phyloP scores from a whole-genome alignment of 30 jellyfish, hydroid and myxozoan species.

The Cassiopea andromeda region DNA sequence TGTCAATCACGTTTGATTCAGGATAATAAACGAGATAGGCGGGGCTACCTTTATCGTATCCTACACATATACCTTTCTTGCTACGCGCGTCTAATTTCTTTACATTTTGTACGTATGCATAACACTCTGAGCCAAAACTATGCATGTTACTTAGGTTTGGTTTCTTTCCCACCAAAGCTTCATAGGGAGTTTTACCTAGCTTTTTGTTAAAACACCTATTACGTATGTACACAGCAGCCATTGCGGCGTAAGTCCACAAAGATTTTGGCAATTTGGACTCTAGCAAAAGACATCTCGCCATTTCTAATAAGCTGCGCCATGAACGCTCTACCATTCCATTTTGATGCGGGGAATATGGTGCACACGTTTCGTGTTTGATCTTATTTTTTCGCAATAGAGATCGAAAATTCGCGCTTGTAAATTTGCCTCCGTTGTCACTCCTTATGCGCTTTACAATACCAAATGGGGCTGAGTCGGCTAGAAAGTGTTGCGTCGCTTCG shows the following conservation, averaged over 20 bases:
- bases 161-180: slow-evolving; percentile 55
- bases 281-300: slow-evolving; percentile 59
- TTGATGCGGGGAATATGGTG: slow-evolving; percentile 75
- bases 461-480: slow-evolving; percentile 68
- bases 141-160: slow-evolving; percentile 30
- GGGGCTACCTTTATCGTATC: slow-evolving; percentile 74
- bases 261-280: slow-evolving; percentile 76
- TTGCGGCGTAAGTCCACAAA: slow-evolving; percentile 85
- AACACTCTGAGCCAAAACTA: slow-evolving; percentile 59
- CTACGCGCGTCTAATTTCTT: slow-evolving; percentile 49
- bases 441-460: slow-evolving; percentile 62
- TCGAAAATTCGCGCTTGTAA: slow-evolving; percentile 26
- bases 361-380: slow-evolving; percentile 44
- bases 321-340: slow-evolving; percentile 66
- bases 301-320: slow-evolving; percentile 49
- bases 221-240: slow-evolving; percentile 71
- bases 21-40: slow-evolving; percentile 56
- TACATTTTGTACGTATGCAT: slow-evolving; percentile 41
- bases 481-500: slow-evolving; percentile 54
- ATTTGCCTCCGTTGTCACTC: slow-evolving; percentile 58
- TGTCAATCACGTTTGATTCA: slow-evolving; percentile 26
- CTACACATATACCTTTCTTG: slow-evolving; percentile 60
- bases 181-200: slow-evolving; percentile 34
- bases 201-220: slow-evolving; percentile 29
- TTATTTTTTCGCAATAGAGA: slow-evolving; percentile 10